phyloP scores from a whole-genome alignment of 2,888 invertebrate genomes.

The Lasioglossum zephyrum region DNA sequence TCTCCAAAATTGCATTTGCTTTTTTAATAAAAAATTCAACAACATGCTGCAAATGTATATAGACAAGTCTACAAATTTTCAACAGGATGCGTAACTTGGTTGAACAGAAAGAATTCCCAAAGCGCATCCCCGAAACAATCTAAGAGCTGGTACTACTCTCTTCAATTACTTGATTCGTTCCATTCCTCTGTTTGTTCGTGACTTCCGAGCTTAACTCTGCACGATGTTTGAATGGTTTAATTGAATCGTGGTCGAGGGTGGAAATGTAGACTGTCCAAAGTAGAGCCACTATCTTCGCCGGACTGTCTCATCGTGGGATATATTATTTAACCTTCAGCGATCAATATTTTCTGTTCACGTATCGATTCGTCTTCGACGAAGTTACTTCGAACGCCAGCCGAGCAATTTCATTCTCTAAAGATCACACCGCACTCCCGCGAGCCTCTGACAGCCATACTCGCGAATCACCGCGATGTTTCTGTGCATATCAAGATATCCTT shows the following conservation, averaged over 20 bases:
- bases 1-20: no score
- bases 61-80: neutral
- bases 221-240: neutral
- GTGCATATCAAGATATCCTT: conserved; percentile 9
- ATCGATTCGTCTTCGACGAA: neutral
- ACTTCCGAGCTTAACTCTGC: neutral
- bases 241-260: neutral
- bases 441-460: conserved; percentile 13
- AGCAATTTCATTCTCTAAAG: neutral
- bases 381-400: neutral
- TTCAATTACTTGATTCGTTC: neutral
- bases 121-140: neutral
- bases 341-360: neutral
- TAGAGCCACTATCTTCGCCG: neutral
- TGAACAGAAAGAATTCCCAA: neutral
- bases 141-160: neutral
- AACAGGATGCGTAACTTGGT: neutral
- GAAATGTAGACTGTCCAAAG: neutral
- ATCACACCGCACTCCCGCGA: neutral
- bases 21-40: neutral
- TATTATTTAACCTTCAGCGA: neutral
- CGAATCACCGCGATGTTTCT: neutral
- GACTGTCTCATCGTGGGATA: neutral
- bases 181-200: conserved; percentile 3
- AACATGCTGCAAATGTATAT: neutral